Conservation (phyloP, 2,888 invertebrate species). For the Slavum lentiscoides region DNA sequence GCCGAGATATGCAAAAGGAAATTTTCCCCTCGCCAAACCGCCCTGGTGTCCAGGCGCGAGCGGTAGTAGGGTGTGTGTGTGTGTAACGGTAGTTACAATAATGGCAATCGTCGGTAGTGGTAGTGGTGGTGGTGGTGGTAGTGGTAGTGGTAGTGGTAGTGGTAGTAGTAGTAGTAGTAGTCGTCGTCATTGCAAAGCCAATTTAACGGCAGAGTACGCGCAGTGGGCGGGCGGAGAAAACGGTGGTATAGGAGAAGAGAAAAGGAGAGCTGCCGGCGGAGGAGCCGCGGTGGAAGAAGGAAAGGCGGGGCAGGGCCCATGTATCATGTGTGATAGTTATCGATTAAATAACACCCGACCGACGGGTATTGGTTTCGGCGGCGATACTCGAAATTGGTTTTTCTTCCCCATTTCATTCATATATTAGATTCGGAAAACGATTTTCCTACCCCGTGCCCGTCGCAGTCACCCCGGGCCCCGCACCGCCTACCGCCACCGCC, state of each 20-base stretch:
- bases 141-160: neutral
- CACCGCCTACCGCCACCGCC: neutral
- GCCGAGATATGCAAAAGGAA: constrained; percentile 30
- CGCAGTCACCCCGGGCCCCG: neutral
- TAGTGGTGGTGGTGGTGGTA: no score
- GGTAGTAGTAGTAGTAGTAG: constrained; percentile 5
- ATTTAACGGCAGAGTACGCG: constrained; percentile 53
- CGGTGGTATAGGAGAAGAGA: no score
- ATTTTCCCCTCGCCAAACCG: neutral
- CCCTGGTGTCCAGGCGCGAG: neutral
- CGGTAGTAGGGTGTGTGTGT: no score
- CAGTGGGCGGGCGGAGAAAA: no score
- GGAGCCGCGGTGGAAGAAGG: neutral
- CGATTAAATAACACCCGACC: constrained; percentile 55
- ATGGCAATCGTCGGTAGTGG: neutral
- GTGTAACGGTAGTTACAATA: neutral
- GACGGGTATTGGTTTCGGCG: constrained; percentile 55
- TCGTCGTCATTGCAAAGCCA: constrained; percentile 44
- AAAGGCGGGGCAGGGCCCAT: constrained; percentile 38
- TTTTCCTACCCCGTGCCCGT: constrained; percentile 28
- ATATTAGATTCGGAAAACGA: constrained; percentile 55
- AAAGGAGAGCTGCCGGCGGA: neutral
- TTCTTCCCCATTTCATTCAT: constrained; percentile 55
- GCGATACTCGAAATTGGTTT: constrained; percentile 55
- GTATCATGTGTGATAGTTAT: constrained; percentile 55